Conservation (phyloP, 2,113 vertebrate genomes). For the Shinisaurus crocodilurus region DNA sequence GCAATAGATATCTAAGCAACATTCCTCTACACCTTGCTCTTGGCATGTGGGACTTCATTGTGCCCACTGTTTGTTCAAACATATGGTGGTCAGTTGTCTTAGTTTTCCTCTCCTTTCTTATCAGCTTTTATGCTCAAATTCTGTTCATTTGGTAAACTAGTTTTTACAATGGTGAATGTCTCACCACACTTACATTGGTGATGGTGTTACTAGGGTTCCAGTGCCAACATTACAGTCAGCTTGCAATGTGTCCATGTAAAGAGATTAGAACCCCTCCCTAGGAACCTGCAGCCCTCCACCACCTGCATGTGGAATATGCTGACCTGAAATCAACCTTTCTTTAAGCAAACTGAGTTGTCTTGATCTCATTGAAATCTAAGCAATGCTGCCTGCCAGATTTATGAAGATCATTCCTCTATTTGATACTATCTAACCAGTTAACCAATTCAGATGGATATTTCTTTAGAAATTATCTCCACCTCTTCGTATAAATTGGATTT, state of each 20-base stretch:
- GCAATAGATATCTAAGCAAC: neutral
- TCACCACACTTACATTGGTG: neutral
- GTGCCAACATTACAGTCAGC: neutral
- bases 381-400: neutral
- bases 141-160: neutral
- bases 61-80: neutral
- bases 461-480: neutral
- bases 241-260: neutral
- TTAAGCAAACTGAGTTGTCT: conserved; percentile 19
- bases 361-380: conserved; percentile 31
- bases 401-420: neutral
- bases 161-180: neutral
- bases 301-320: neutral
- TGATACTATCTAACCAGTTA: neutral
- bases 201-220: neutral
- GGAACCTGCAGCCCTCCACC: neutral
- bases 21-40: neutral
- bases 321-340: conserved; percentile 5
- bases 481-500: conserved; percentile 11
- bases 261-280: no score
- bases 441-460: neutral
- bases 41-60: neutral
- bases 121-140: neutral
- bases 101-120: neutral
- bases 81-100: neutral